Conservation (phyloP, 2,113 vertebrate species). For the Platysternon megacephalum region DNA sequence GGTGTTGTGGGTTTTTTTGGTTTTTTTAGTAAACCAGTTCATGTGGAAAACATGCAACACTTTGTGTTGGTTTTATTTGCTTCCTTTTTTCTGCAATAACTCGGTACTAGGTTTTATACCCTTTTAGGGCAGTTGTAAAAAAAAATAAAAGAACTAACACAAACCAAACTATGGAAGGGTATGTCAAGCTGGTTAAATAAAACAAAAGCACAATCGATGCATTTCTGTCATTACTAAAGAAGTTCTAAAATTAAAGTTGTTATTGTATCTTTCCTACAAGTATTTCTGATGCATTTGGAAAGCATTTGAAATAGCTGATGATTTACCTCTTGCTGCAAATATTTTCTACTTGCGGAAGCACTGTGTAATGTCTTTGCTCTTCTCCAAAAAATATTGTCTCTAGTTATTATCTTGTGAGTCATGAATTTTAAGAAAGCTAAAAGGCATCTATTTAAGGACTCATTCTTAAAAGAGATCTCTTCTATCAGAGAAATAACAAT, state of each 20-base stretch:
- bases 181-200: background rate
- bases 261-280: background rate
- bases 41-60: background rate
- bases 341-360: background rate
- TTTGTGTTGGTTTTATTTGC: background rate
- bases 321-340: background rate
- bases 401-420: background rate
- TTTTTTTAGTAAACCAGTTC: constrained; percentile 33
- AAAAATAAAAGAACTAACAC: background rate
- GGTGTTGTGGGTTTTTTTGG: constrained; percentile 15
- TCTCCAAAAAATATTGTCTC: background rate
- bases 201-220: background rate
- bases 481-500: background rate
- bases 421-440: background rate
- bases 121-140: background rate
- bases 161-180: background rate
- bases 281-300: background rate
- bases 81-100: background rate
- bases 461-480: background rate
- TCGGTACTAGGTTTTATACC: background rate
- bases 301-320: background rate
- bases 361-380: background rate
- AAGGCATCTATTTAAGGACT: background rate
- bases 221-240: background rate
- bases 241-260: background rate